Evolutionary conservation across 2,113 vertebrate genomes (phyloP), one percentile per base, ranked within the genome.

Genomic region (Progne subis): DNA sequence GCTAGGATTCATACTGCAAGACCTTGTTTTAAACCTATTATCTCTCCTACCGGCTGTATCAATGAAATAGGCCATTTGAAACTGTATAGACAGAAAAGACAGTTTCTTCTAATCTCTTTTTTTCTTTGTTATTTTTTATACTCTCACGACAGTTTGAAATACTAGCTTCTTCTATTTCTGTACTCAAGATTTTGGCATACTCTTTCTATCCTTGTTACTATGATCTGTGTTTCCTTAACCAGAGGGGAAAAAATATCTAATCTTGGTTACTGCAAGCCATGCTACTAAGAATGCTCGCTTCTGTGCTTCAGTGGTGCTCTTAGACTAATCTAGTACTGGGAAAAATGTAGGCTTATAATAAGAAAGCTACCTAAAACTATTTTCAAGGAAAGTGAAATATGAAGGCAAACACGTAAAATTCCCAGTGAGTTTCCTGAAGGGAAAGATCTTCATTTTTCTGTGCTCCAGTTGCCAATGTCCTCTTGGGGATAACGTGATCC

Each of bases 141-240:
- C n/a, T 55, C 28, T 90, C 32, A 19, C 0, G 0, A 70, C 67
- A 77, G 8, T 69, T 85, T 86, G 63, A 86, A 93, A 86, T 90
- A 68, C 49, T 79, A 90, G 26, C 18, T 82, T 15, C 50, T 82
- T 82, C 88, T 88, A 69, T 92, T 96, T 93, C 71, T 82, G 47
- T 69, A 14, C 53, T 80, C 50, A 64, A 1, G 32, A 60, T 76
- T 80, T 90, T 94, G 90, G 64, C 59, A n/a, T 88, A 56, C 29
- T 86, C 55, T 50, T 94, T 88, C 85, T 88, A 5, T 90, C 55
- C 44, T 43, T 77, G 26, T 88, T 96, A 83, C 79, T 90, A 86
- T 76, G 32, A 74, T 88, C 82, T 90, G 39, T 70, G 43, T 90
- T 94, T 80, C 68, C 43, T 90, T 90, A 82, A 77, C 59, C 39